Evolutionary conservation across 2,888 invertebrate genomes (phyloP).

Genomic region (Neoascia interrupta): DNA sequence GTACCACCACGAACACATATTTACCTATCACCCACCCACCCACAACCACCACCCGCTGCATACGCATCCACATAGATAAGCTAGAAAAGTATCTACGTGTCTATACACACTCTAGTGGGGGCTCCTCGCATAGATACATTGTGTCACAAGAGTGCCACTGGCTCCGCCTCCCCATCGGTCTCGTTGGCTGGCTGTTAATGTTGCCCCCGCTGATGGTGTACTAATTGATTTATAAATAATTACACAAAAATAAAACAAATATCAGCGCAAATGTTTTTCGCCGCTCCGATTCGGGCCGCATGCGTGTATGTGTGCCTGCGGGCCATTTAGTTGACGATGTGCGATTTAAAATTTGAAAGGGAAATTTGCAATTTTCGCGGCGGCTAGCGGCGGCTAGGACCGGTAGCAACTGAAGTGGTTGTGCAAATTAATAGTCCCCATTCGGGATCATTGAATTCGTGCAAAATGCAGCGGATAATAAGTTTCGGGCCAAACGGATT

Average conservation of each 20-base stretch:
- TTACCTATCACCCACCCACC: constrained; percentile 16
- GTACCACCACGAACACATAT: constrained; percentile 2
- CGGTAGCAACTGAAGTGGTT: constrained; percentile 21
- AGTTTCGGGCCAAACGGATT: constrained; percentile 44
- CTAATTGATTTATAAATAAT: constrained; percentile 70
- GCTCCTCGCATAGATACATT: constrained; percentile 52
- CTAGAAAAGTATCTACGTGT: constrained; percentile 1
- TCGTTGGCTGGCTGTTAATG: constrained; percentile 64
- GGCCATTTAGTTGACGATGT: constrained; percentile 32
- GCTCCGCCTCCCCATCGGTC: constrained; percentile 67
- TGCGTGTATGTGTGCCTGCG: constrained; percentile 4
- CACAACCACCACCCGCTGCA: constrained; percentile 8
- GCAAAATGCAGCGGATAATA: constrained; percentile 17
- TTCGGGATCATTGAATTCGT: constrained; percentile 6
- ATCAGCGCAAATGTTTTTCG: constrained; percentile 12
- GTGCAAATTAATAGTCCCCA: constrained; percentile 39
- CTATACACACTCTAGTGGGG: too few species aligned
- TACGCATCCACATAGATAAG: constrained; percentile 12
- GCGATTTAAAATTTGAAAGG: constrained; percentile 45
- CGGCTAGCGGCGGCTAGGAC: neutral
- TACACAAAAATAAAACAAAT: constrained; percentile 61
- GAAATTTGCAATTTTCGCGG: constrained; percentile 37
- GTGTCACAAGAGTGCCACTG: constrained; percentile 60
- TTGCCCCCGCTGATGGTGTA: constrained; percentile 41
- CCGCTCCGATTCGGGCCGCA: neutral